Percentiles rank a stretch among this genome's conserved stretches.
Evolutionary conservation across 2,888 invertebrate species (phyloP).

Genomic region (Archips crataeganus): DNA sequence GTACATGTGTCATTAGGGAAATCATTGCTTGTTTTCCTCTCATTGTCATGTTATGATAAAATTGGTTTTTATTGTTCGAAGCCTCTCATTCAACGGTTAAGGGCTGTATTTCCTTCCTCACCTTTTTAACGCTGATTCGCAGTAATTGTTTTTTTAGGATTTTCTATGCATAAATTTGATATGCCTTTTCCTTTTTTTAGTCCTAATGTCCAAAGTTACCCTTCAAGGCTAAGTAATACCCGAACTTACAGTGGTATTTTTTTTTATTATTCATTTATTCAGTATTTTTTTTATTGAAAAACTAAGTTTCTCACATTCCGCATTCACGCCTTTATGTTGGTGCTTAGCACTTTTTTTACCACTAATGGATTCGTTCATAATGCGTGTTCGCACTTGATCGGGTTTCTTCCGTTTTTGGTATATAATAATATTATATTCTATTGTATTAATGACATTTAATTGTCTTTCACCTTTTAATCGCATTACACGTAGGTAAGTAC

Average conservation of each 20-base stretch:
- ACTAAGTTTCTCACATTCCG: too few relatives aligned
- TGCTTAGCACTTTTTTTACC: too few relatives aligned
- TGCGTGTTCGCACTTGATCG: too few relatives aligned
- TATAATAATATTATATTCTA: too few relatives aligned
- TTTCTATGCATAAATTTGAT: background rate
- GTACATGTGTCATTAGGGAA: background rate
- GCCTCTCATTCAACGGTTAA: background rate
- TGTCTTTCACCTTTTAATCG: background rate
- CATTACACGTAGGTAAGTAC: background rate
- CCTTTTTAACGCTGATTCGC: background rate
- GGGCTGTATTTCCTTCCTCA: background rate
- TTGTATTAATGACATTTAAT: background rate
- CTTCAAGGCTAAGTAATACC: too few relatives aligned
- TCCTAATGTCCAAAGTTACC: too few relatives aligned
- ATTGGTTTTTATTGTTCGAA: background rate
- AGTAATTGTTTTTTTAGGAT: background rate
- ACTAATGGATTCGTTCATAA: too few relatives aligned
- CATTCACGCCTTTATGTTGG: too few relatives aligned
- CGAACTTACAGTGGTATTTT: background rate
- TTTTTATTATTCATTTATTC: background rate
- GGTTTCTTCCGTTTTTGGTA: too few relatives aligned
- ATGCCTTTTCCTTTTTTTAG: too few relatives aligned
- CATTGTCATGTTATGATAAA: constrained; percentile 17
- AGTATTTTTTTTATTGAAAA: too few relatives aligned
- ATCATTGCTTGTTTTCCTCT: constrained; percentile 22